These are phyloP conservation scores for Nemotelus pantherinus DNA, from an alignment of 2,888 invertebrate species.

Conservation along the genomic window DNA sequence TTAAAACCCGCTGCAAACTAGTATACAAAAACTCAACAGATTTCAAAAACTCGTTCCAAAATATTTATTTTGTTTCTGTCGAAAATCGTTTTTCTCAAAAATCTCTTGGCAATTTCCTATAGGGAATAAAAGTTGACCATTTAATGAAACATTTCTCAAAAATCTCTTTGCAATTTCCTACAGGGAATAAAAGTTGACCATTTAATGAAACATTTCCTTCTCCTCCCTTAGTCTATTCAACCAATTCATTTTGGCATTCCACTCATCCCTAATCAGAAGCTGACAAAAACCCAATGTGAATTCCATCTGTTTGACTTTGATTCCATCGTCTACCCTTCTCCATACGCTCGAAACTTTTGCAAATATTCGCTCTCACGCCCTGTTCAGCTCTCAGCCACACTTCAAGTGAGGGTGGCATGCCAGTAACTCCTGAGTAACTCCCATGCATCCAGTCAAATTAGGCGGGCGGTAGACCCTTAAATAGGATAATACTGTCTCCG, in stretches of 20 bases:
- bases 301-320: conserved; percentile 43
- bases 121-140: too few relatives aligned
- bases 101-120: too few relatives aligned
- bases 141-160: too few relatives aligned
- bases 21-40: too few relatives aligned
- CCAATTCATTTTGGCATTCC: background rate
- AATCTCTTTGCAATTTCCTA: too few relatives aligned
- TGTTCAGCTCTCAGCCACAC: background rate
- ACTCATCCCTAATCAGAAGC: conserved; percentile 1
- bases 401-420: conserved; percentile 15
- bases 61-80: too few relatives aligned
- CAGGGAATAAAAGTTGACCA: too few relatives aligned
- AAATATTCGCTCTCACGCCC: conserved; percentile 26
- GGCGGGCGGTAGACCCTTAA: conserved; percentile 44
- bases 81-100: too few relatives aligned
- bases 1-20: background rate
- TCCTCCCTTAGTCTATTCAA: too few relatives aligned
- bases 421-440: background rate
- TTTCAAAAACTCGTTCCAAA: too few relatives aligned
- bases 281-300: conserved; percentile 30
- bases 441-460: conserved; percentile 32
- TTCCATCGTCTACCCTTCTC: conserved; percentile 34
- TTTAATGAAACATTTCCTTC: too few relatives aligned
- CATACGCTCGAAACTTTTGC: background rate
- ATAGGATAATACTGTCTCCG: conserved; percentile 50